Evolutionary conservation across 2,113 vertebrate genomes (phyloP).

Genomic region (Callithrix jacchus): DNA sequence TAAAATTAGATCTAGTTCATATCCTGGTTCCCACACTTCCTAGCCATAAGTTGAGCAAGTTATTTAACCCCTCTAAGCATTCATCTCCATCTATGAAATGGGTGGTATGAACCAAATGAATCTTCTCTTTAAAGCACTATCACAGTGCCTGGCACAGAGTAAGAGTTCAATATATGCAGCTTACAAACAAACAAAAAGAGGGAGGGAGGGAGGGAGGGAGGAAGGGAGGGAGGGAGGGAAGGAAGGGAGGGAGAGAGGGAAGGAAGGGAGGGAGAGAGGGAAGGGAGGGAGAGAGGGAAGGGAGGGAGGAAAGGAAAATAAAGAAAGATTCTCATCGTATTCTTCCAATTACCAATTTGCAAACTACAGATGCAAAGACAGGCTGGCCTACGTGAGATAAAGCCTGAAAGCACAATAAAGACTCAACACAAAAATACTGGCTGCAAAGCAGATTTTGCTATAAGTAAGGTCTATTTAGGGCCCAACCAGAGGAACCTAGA

Average conservation of each 20-base stretch:
- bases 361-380: neutral
- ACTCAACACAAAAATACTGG: neutral
- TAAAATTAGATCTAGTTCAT: neutral
- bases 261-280: too few species aligned
- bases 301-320: too few species aligned
- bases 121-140: neutral
- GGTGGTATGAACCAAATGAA: neutral
- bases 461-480: neutral
- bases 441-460: neutral
- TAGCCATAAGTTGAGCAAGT: neutral
- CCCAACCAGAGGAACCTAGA: neutral
- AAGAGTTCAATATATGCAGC: neutral
- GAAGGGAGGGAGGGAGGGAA: too few species aligned
- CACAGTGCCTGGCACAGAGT: neutral
- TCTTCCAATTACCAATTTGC: neutral
- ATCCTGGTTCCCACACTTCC: neutral
- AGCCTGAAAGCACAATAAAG: neutral
- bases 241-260: too few species aligned
- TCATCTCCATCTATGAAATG: neutral
- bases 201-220: too few species aligned
- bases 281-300: too few species aligned
- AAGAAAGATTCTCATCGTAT: neutral
- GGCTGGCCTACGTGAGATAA: neutral
- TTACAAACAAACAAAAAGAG: neutral
- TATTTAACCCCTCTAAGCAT: neutral